Evolutionary conservation across 2,797 vertebrate species (phyloP).

Genomic region (Pempheris klunzingeri): DNA sequence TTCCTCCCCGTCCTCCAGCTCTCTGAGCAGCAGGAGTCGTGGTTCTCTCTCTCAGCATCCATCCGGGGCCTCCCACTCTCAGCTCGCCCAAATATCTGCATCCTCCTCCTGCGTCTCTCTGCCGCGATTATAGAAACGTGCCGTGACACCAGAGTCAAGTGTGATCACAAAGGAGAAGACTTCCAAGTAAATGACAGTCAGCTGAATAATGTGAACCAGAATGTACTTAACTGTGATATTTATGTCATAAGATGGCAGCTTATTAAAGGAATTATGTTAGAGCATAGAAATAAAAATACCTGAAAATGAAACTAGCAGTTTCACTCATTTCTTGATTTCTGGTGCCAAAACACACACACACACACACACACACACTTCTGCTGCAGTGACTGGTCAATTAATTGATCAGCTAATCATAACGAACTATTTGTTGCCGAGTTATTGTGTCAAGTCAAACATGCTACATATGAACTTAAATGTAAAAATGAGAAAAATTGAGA

Average conservation of each 20-base stretch:
- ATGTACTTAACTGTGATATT: neutral
- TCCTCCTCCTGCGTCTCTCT: conserved; percentile 49
- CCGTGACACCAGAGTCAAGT: too few species aligned
- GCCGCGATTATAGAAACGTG: conserved; percentile 40
- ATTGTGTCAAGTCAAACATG: neutral
- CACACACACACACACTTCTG: neutral
- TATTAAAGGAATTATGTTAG: neutral
- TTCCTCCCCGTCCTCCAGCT: conserved; percentile 27
- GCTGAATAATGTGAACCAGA: neutral
- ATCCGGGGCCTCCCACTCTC: conserved; percentile 20
- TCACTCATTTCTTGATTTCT: neutral
- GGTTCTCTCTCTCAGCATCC: conserved; percentile 34
- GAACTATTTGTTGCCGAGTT: too few species aligned
- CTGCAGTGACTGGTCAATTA: neutral
- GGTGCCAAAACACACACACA: neutral
- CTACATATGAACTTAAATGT: neutral
- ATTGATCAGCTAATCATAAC: neutral
- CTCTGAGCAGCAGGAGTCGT: conserved; percentile 33
- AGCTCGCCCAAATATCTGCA: conserved; percentile 41
- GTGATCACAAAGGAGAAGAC: neutral
- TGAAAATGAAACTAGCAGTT: neutral
- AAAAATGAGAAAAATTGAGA: neutral
- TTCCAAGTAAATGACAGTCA: neutral
- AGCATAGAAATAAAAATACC: neutral
- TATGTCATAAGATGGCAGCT: neutral